These are phyloP conservation scores for Typhlichthys eigenmanni DNA, from an alignment of 2,797 vertebrate species.

Conservation along the genomic window DNA sequence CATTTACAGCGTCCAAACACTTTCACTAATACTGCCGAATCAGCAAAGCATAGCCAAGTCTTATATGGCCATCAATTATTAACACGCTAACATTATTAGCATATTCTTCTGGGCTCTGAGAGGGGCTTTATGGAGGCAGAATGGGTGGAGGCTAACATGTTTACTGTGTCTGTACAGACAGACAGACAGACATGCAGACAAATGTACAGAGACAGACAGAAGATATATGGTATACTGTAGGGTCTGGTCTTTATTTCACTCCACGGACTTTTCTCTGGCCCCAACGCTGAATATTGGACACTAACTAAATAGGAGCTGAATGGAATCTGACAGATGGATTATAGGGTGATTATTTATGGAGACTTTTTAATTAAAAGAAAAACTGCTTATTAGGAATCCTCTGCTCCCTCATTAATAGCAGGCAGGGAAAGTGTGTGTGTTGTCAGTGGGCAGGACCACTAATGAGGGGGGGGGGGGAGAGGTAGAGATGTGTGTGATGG, in stretches of 20 bases:
- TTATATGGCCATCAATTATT: constrained; percentile 79
- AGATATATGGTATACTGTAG: not conserved
- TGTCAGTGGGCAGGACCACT: constrained; percentile 72
- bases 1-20: constrained; percentile 62
- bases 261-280: constrained; percentile 33
- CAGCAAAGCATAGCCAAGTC: constrained; percentile 68
- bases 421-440: constrained; percentile 67
- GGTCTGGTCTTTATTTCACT: not conserved
- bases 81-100: constrained; percentile 71
- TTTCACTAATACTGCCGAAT: constrained; percentile 71
- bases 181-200: not conserved
- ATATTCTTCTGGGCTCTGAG: constrained; percentile 54
- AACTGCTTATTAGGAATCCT: constrained; percentile 81
- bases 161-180: not conserved
- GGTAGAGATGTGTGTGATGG: not conserved
- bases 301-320: constrained; percentile 74
- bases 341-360: constrained; percentile 83
- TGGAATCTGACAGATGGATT: constrained; percentile 80
- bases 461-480: constrained; percentile 62
- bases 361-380: constrained; percentile 84
- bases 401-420: constrained; percentile 78
- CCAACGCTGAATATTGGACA: constrained; percentile 51
- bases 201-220: not conserved
- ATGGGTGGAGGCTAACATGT: not conserved
- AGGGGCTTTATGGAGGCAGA: constrained; percentile 19